Conservation (phyloP, 2,888 invertebrate genomes). For the Luperina nickerlii region DNA sequence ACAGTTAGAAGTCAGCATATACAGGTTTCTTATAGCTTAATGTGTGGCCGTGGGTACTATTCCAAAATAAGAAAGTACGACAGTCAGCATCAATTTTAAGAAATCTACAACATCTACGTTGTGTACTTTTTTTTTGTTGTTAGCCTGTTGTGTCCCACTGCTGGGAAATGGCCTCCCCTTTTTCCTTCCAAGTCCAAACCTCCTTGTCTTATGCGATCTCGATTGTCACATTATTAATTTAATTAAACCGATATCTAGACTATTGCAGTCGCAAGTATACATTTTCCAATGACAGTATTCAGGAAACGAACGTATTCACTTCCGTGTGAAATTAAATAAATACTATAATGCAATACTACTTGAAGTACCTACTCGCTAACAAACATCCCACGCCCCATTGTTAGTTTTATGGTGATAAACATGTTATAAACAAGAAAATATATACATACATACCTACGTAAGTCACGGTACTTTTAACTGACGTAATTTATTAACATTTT, state of each 20-base stretch:
- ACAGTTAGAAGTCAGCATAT: too few species aligned
- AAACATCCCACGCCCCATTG: slow-evolving; percentile 34
- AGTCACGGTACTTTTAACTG: not conserved
- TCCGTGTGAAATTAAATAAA: slow-evolving; percentile 47
- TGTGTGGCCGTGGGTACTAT: not conserved
- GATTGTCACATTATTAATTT: too few species aligned
- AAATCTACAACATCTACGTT: too few species aligned
- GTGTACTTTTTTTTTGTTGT: too few species aligned
- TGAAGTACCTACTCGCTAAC: slow-evolving; percentile 17
- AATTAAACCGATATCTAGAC: not conserved
- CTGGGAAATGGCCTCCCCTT: too few species aligned
- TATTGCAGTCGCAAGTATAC: slow-evolving; percentile 1
- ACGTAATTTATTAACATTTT: slow-evolving; percentile 1
- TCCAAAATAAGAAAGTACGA: not conserved
- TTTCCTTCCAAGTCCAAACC: too few species aligned
- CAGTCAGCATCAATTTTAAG: not conserved
- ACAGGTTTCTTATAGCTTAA: too few species aligned
- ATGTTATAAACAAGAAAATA: slow-evolving; percentile 27
- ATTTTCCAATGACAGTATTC: slow-evolving; percentile 32
- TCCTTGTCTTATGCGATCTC: too few species aligned
- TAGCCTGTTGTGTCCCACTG: too few species aligned
- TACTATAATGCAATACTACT: slow-evolving; percentile 9
- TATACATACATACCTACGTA: not conserved
- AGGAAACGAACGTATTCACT: slow-evolving; percentile 36
- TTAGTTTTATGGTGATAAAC: slow-evolving; percentile 20